phyloP scores from a whole-genome alignment of 2,797 vertebrate genomes.

The Malurus splendens region DNA sequence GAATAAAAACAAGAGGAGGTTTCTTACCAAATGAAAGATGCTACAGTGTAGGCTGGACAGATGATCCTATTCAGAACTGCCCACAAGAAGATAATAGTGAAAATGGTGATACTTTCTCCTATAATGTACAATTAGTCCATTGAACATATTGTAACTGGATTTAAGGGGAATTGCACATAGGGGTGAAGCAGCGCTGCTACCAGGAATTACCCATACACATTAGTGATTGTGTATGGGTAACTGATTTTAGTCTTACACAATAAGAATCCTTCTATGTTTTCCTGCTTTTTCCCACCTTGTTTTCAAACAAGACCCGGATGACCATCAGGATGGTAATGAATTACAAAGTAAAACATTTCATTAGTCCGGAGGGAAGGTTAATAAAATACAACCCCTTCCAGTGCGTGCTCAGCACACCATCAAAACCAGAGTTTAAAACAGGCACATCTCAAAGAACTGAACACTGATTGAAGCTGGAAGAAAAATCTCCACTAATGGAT shows the following conservation, averaged over 20 bases:
- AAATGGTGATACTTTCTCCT: neutral
- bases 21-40: neutral
- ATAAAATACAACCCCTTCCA: neutral
- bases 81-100: neutral
- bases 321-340: neutral
- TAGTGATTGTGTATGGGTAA: too few relatives aligned
- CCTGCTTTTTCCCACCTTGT: rapidly evolving
- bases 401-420: neutral
- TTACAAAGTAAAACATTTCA: neutral
- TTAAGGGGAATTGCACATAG: neutral
- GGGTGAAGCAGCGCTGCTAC: neutral
- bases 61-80: neutral
- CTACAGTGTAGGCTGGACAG: neutral
- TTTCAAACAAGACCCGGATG: neutral
- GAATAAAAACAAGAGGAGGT: neutral
- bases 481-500: neutral
- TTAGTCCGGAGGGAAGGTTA: neutral
- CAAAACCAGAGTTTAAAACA: neutral
- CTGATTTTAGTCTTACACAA: neutral
- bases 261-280: neutral
- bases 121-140: neutral
- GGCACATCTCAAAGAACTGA: neutral
- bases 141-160: neutral
- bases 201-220: neutral
- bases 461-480: neutral